Percentiles rank a stretch among this genome's conserved stretches.
These are phyloP conservation scores for Leucoraja erinaceus DNA, from an alignment of 2,113 vertebrate genomes.

Conservation along the genomic window DNA sequence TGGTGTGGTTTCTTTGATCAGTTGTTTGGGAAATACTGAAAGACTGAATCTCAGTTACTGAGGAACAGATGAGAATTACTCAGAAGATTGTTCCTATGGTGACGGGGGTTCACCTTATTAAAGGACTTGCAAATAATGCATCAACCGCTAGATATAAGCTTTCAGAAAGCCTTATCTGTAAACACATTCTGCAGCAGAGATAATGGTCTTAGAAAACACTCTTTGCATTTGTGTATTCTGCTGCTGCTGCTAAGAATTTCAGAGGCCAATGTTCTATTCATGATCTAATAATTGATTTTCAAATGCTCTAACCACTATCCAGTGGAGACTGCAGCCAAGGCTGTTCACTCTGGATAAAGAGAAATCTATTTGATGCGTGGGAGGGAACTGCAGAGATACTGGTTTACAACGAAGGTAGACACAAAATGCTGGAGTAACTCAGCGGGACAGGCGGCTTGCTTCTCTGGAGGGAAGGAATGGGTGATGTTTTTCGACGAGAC, in stretches of 20 bases:
- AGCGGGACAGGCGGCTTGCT: no score
- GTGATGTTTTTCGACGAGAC: no score
- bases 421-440: no score
- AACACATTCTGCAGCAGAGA: not conserved
- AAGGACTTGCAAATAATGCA: not conserved
- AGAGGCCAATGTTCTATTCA: not conserved
- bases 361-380: not conserved
- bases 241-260: not conserved
- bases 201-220: not conserved
- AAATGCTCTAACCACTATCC: not conserved
- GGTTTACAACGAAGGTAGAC: no score
- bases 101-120: not conserved
- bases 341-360: not conserved
- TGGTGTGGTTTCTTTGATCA: not conserved
- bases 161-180: slow-evolving; percentile 11
- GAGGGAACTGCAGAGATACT: no score
- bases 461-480: no score
- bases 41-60: not conserved
- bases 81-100: not conserved
- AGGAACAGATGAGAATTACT: not conserved
- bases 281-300: not conserved
- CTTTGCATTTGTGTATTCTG: not conserved
- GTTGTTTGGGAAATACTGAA: not conserved
- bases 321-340: not conserved
- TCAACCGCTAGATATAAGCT: not conserved